These are phyloP conservation scores for Silurus glanis DNA, from an alignment of 2,113 vertebrate genomes.

Conservation along the genomic window DNA sequence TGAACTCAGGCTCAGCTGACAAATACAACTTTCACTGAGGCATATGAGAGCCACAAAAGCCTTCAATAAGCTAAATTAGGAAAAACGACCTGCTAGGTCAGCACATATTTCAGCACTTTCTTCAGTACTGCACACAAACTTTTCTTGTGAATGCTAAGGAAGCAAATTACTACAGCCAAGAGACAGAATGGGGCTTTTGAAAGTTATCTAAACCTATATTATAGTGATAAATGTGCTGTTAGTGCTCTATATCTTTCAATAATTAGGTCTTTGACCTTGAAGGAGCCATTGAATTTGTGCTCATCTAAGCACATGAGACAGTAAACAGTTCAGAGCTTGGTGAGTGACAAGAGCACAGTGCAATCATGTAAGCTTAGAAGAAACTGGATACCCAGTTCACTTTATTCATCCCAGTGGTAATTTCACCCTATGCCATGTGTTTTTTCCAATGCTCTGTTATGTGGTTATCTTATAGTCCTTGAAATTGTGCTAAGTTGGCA, in stretches of 20 bases:
- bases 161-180: background rate
- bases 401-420: too few species aligned
- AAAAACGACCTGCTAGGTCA: constrained; percentile 7
- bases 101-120: background rate
- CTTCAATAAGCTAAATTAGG: background rate
- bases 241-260: constrained; percentile 1
- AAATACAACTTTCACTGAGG: constrained; percentile 1
- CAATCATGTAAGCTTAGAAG: background rate
- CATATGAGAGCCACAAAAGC: background rate
- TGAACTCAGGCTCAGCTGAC: background rate
- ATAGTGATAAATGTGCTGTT: constrained; percentile 17
- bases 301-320: constrained; percentile 4
- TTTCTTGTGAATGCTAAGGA: background rate
- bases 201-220: background rate
- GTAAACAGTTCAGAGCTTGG: background rate
- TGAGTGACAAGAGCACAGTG: background rate
- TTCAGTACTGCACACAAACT: background rate
- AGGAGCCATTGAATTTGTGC: background rate
- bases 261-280: constrained; percentile 29
- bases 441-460: background rate
- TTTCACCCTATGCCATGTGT: background rate
- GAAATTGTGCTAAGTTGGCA: constrained; percentile 30
- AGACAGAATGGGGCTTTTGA: constrained; percentile 9
- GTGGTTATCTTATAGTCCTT: background rate
- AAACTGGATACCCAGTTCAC: too few species aligned